A percentile compares a stretch with the other conserved stretches of the same genome.
Evolutionary conservation across 2,888 invertebrate genomes (phyloP).

Genomic region (Drosophila neonasuta): DNA sequence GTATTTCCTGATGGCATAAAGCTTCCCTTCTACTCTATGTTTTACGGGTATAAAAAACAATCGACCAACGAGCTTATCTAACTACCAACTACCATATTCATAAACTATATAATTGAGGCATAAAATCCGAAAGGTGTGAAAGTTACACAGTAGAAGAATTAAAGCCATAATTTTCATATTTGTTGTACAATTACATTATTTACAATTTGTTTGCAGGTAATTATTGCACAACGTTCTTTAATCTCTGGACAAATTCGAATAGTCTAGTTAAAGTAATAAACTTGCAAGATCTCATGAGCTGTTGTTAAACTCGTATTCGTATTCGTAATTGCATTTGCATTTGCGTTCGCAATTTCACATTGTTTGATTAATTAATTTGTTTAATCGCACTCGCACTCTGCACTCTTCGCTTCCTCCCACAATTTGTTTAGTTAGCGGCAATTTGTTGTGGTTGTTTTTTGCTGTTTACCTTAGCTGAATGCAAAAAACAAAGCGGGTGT

Average conservation of each 20-base stretch:
- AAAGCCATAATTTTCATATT: not conserved
- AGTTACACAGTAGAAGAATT: not conserved
- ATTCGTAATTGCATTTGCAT: not conserved
- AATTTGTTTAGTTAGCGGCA: slow-evolving; percentile 26
- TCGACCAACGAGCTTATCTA: no score
- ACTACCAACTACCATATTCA: no score
- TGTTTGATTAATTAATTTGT: slow-evolving; percentile 60
- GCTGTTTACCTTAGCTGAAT: slow-evolving; percentile 35
- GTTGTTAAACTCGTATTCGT: slow-evolving; percentile 21
- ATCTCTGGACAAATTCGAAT: not conserved
- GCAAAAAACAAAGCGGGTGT: slow-evolving; percentile 64
- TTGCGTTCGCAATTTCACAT: slow-evolving; percentile 40
- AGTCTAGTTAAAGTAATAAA: slow-evolving; percentile 9
- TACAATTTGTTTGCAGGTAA: not conserved
- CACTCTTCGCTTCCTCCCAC: slow-evolving; percentile 50
- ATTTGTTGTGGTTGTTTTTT: slow-evolving; percentile 11
- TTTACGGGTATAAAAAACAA: no score
- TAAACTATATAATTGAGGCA: not conserved
- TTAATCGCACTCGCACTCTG: slow-evolving; percentile 38
- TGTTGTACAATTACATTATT: not conserved
- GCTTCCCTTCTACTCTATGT: no score
- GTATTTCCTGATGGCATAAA: no score
- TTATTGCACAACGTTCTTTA: not conserved
- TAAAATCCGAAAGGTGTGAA: not conserved
- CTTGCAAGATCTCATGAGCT: slow-evolving; percentile 8